A percentile compares a stretch with the other conserved stretches of the same genome.
phyloP scores from a whole-genome alignment of 2,113 vertebrate genomes.

The Myotis brandtii region DNA sequence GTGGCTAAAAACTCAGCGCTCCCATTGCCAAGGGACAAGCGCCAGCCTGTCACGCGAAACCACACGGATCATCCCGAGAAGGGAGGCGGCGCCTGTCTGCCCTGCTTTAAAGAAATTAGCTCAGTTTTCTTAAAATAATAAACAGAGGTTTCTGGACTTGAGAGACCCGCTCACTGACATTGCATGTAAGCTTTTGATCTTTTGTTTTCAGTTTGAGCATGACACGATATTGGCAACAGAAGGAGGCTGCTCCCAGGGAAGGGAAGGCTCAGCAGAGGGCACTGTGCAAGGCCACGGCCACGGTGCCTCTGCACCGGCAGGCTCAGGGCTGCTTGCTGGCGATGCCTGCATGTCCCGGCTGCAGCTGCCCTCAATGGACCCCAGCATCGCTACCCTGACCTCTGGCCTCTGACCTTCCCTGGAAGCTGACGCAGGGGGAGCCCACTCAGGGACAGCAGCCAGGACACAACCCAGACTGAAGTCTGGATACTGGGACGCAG shows the following conservation, averaged over 20 bases:
- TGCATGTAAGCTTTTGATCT: slow-evolving; percentile 46
- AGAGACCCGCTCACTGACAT: neutral
- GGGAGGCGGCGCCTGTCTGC: slow-evolving; percentile 51
- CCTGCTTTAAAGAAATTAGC: slow-evolving; percentile 57
- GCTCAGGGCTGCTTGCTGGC: neutral
- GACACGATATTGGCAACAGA: neutral
- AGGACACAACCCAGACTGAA: neutral
- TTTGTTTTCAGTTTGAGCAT: slow-evolving; percentile 37
- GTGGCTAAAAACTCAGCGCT: slow-evolving; percentile 10
- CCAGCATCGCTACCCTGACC: neutral
- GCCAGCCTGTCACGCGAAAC: slow-evolving; percentile 58
- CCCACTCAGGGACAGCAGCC: rapidly evolving
- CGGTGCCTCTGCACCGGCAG: neutral
- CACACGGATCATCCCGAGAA: neutral
- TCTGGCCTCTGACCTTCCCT: slow-evolving; percentile 3
- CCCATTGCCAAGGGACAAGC: slow-evolving; percentile 44
- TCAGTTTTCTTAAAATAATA: slow-evolving; percentile 68
- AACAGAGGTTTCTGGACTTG: slow-evolving; percentile 61
- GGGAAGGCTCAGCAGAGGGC: slow-evolving; percentile 17
- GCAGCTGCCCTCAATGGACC: neutral
- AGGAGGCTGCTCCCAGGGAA: rapidly evolving
- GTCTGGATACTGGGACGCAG: neutral
- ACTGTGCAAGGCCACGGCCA: neutral
- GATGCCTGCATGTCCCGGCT: rapidly evolving
- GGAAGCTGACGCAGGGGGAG: neutral